These are phyloP conservation scores for Ramphastos sulfuratus DNA, from an alignment of 2,113 vertebrate genomes.

Conservation along the genomic window DNA sequence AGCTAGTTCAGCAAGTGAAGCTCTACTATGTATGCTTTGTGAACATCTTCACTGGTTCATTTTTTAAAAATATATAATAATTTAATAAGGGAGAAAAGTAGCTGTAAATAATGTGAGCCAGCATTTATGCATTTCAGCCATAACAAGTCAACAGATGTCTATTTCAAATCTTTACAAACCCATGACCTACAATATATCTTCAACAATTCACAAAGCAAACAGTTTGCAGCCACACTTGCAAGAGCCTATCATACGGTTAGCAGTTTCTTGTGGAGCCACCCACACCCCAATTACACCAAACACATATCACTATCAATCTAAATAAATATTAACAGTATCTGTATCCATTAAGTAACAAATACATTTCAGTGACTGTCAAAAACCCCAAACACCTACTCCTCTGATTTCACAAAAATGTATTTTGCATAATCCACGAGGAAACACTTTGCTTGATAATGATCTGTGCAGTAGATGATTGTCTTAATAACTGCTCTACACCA, in stretches of 20 bases:
- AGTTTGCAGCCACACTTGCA: neutral
- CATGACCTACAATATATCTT: neutral
- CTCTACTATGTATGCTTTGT: neutral
- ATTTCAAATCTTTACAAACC: neutral
- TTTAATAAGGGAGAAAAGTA: neutral
- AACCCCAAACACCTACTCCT: constrained; percentile 49
- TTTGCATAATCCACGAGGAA: constrained; percentile 82
- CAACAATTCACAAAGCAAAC: neutral
- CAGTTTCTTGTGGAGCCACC: neutral
- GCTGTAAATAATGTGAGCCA: neutral
- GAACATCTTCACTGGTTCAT: neutral
- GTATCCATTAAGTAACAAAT: neutral
- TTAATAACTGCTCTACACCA: constrained; percentile 79
- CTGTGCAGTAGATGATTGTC: constrained; percentile 49
- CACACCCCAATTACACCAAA: neutral
- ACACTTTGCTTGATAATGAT: constrained; percentile 61
- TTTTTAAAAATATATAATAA: neutral
- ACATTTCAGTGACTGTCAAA: neutral
- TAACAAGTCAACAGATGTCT: neutral
- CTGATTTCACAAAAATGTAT: constrained; percentile 60
- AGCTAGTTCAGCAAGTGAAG: neutral
- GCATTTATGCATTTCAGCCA: neutral
- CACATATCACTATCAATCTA: neutral
- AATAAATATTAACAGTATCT: neutral
- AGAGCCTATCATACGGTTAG: neutral